Base-by-base conservation (phyloP, 2,888 invertebrate genomes). In the Gryllus longicercus region DNA sequence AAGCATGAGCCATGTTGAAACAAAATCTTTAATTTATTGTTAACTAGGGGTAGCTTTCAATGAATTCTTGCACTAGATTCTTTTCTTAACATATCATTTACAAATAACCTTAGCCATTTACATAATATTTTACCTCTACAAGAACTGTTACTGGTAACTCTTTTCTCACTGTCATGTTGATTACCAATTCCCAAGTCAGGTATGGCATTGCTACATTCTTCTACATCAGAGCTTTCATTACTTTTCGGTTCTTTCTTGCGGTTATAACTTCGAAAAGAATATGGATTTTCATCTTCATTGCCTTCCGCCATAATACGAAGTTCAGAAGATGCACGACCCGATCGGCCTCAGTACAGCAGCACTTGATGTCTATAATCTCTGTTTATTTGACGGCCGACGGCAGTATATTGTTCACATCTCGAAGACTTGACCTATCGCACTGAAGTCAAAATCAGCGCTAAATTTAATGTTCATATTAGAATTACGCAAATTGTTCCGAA, bases 161-260 rank as follows among this genome's bases (percentile, higher is more conserved):
- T 82, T 77, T 81, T 81, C 75, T 83, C 82, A 51, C 81, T 80
- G 63, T 79, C 79, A 23, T 78, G 82, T 38, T 81, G 86, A 84
- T 89, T 88, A 84, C 89, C 89, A 83, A 89, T 88, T 79, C 89
- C 89, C 85, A 89, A 84, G 83, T 89, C 89, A 81, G 88, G 89
- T 85, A 88, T 88, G 75, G 86, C 85, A 82, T 86, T 84, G 86
- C 86, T 87, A 82, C 88, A 88, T 83, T 87, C 88, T 84, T 88
- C 88, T 12, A 51, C 77, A 74, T 79, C 77, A 78, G 63, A 79
- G 76, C 81, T 80, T 14, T 79, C 82, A 16, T 75, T 51, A n/a
- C 51, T 50, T 50, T 80, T 77, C 11, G 51, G 74, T 38, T 80
- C 80, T 50, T 78, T 80, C 50, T 79, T 81, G 50, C 75, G 74